A percentile compares a stretch with the other conserved stretches of the same genome.
Evolutionary conservation across 2,113 vertebrate species (phyloP).

Genomic region (Ptilorrhoa leucosticta): DNA sequence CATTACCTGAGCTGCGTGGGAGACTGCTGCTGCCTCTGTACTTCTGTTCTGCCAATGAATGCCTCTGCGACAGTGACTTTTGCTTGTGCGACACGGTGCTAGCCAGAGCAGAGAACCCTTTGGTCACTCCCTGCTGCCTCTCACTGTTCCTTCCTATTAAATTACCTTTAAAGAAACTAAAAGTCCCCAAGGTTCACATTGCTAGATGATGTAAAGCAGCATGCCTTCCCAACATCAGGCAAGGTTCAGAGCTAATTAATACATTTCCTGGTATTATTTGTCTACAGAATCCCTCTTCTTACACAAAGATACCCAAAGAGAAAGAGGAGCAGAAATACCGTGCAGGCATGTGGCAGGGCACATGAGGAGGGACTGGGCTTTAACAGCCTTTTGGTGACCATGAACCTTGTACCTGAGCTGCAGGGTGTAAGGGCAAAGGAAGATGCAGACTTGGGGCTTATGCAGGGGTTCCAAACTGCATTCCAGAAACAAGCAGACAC

Average conservation of each 20-base stretch:
- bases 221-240: not conserved
- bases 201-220: not conserved
- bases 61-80: not conserved
- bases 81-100: accelerated
- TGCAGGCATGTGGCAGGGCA: not conserved
- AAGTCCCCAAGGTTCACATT: not conserved
- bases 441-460: not conserved
- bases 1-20: not conserved
- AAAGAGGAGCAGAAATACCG: not conserved
- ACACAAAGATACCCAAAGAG: not conserved
- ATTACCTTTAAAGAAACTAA: not conserved
- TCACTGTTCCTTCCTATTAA: not conserved
- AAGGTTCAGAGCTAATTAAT: not conserved
- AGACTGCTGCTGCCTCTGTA: not conserved
- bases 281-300: not conserved
- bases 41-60: not conserved
- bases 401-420: not conserved
- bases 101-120: not conserved
- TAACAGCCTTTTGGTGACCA: not conserved
- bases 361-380: not conserved
- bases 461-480: not conserved
- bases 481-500: not conserved
- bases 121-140: not conserved
- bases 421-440: not conserved
- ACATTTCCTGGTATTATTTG: not conserved